A percentile compares a stretch with the other conserved stretches of the same genome.
Conservation (phyloP, 2,888 invertebrate species). For the Drosophila putrida region DNA sequence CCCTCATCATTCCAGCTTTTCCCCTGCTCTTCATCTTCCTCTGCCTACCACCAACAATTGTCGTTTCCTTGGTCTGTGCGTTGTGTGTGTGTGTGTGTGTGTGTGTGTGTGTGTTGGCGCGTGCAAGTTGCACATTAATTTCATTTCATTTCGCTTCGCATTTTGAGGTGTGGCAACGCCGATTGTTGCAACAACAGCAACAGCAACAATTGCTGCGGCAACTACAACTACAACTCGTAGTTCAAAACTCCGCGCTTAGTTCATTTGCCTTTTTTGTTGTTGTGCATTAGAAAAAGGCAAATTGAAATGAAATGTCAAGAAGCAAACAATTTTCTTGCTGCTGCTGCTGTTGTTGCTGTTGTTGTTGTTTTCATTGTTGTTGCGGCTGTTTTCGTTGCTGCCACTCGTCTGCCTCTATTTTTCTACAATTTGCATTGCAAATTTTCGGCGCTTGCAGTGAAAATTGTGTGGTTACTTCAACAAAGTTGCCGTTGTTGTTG, state of each 20-base stretch:
- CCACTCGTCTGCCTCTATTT: constrained; percentile 48
- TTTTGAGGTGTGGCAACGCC: constrained; percentile 80
- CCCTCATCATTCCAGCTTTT: not conserved
- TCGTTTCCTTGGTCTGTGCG: constrained; percentile 29
- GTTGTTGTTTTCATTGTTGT: constrained; percentile 19
- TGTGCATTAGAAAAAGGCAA: constrained; percentile 78
- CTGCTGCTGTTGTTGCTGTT: constrained; percentile 37
- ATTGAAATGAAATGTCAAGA: constrained; percentile 78
- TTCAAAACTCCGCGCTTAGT: constrained; percentile 81
- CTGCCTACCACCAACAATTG: not conserved
- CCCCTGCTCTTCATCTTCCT: not conserved
- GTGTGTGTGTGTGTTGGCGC: constrained; percentile 67
- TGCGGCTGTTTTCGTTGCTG: constrained; percentile 37
- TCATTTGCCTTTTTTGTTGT: constrained; percentile 80
- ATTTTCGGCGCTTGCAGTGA: constrained; percentile 72
- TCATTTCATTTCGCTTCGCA: constrained; percentile 73
- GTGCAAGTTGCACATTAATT: constrained; percentile 81
- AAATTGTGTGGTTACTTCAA: constrained; percentile 61
- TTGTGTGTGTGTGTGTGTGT: constrained; percentile 24
- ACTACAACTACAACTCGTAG: constrained; percentile 44
- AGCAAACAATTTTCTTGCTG: constrained; percentile 59
- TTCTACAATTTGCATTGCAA: constrained; percentile 75
- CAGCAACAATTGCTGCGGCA: constrained; percentile 44
- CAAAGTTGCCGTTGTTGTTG: constrained; percentile 27
- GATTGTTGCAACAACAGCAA: constrained; percentile 61